Evolutionary conservation across 92 coral and sea anemone genomes (phyloP), one percentile per base, ranked within the genome.

Genomic region (Siderastrea radians): DNA sequence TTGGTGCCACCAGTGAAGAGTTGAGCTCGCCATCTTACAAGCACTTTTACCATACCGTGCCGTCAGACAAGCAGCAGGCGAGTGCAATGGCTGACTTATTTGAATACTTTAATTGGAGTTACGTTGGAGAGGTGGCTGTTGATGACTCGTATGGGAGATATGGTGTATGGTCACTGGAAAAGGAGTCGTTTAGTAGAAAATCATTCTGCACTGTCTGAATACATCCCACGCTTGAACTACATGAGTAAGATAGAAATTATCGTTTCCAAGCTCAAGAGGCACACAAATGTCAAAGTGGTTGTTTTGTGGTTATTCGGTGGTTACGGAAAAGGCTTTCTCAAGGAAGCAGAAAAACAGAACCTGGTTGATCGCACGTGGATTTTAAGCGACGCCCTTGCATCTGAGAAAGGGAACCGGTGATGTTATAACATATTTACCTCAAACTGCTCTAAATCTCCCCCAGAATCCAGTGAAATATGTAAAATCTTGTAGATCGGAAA

Each of bases 21-120:
- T 84, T 93, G 26, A 90, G 86, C 63, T 63, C 81, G 7, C 82
- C 85, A 43, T 72, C 70, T 58, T 91, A 93, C 77, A 78, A 58
- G 17, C 69, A 80, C 9, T 93, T 90, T 69, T 93, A 83, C 59
- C 86, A 92, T 10, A 90, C 93, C 14, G 80, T 90, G 26, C 96
- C 96, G 5, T 86, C 96, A 15, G 96, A 93, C 72, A 83, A 82
- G 58, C 84, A 86, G 15, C 96, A 90, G 54, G 92, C 96, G 3
- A 83, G 79, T 62, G 93, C 96, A n/a, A 93, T 90, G 93, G 91
- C 93, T 1, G 93, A 90, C n/a, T 57, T 93, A 2, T 80, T 90
- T 47, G 91, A 91, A 75, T 54, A 12, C 13, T 93, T 90, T 66
- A 68, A 79, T 68, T 93, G 96, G 96, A 90, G 69, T 65, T 90